phyloP scores from a whole-genome alignment of 2,888 invertebrate species.

The Camponotus fellah region DNA sequence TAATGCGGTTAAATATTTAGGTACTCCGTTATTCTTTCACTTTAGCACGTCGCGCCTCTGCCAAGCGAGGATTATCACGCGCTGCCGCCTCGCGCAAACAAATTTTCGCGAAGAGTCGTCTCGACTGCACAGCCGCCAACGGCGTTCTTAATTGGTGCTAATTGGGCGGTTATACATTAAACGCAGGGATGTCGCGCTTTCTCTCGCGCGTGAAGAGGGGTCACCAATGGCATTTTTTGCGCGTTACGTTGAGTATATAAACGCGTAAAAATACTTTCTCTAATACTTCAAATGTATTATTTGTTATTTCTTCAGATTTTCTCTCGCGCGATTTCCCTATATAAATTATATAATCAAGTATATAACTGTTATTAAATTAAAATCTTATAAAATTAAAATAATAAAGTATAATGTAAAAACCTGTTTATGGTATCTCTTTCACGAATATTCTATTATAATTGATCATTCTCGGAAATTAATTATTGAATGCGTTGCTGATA shows the following conservation, averaged over 20 bases:
- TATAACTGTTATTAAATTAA: no score
- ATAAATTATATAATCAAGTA: no score
- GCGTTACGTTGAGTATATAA: not conserved
- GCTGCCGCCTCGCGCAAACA: slow-evolving; percentile 60
- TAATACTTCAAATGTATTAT: slow-evolving; percentile 13
- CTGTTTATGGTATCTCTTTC: not conserved
- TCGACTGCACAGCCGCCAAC: slow-evolving; percentile 49
- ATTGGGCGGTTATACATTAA: slow-evolving; percentile 65
- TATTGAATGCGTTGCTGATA: not conserved
- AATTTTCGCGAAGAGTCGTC: slow-evolving; percentile 59
- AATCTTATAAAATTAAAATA: not conserved
- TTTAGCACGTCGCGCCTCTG: slow-evolving; percentile 48
- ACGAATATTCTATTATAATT: not conserved
- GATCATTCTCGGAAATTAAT: not conserved
- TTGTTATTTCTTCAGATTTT: not conserved
- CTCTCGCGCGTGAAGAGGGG: slow-evolving; percentile 18
- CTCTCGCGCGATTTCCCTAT: not conserved
- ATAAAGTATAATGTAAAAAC: not conserved
- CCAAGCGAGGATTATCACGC: slow-evolving; percentile 59
- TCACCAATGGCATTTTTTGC: not conserved
- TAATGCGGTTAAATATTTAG: slow-evolving; percentile 76
- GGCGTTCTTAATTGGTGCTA: slow-evolving; percentile 68
- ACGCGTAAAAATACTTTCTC: not conserved
- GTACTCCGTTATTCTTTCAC: slow-evolving; percentile 69
- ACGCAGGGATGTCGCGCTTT: slow-evolving; percentile 36